Conservation (phyloP, 64 coral and sea anemone species). For the Porites lutea region DNA sequence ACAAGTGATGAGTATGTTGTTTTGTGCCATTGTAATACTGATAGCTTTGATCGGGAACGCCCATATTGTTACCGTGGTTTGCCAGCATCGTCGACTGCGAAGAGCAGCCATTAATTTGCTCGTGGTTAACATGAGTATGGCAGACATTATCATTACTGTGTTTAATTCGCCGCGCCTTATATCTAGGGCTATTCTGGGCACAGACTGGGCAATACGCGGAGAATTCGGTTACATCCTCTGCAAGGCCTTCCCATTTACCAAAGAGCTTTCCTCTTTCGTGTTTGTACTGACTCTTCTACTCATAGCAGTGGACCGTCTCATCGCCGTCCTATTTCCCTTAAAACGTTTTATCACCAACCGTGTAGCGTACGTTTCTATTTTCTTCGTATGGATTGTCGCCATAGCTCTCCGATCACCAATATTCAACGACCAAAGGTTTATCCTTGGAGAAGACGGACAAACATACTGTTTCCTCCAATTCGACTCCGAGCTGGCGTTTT, state of each 20-base stretch:
- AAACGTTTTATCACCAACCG: constrained; percentile 45
- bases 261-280: constrained; percentile 60
- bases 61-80: constrained; percentile 50
- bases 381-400: constrained; percentile 39
- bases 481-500: neutral
- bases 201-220: constrained; percentile 44
- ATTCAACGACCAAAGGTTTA: constrained; percentile 35
- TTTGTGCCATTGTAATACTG: constrained; percentile 39
- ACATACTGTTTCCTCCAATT: constrained; percentile 13
- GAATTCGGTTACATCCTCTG: constrained; percentile 30
- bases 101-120: constrained; percentile 61
- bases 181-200: constrained; percentile 32
- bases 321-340: constrained; percentile 56
- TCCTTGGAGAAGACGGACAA: neutral
- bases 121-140: constrained; percentile 48
- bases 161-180: constrained; percentile 73
- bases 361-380: constrained; percentile 14
- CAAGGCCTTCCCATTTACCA: constrained; percentile 30
- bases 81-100: constrained; percentile 29
- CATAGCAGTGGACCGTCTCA: constrained; percentile 47
- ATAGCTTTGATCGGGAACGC: constrained; percentile 47
- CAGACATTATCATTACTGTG: constrained; percentile 63
- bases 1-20: neutral
- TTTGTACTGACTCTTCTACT: constrained; percentile 42
- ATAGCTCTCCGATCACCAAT: constrained; percentile 32